A percentile compares a stretch with the other conserved stretches of the same genome.
Evolutionary conservation across 2,888 invertebrate genomes (phyloP).

Genomic region (Idaea straminata): DNA sequence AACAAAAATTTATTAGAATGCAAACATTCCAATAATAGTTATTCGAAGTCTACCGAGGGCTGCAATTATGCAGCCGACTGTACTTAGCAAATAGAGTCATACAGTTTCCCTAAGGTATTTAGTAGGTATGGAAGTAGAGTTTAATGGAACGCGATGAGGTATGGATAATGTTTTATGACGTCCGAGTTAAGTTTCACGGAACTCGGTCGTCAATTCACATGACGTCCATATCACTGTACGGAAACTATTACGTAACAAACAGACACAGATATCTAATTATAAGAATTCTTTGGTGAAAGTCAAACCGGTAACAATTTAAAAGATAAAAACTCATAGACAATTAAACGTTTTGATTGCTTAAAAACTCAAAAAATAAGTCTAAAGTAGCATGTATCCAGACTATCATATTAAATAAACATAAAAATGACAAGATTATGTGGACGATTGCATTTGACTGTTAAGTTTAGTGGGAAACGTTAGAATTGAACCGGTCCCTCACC

Average conservation of each 20-base stretch:
- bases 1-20: no score
- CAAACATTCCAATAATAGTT: no score
- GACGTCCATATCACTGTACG: background rate
- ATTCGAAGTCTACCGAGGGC: no score
- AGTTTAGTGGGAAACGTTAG: slow-evolving; percentile 22
- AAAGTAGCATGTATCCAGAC: slow-evolving; percentile 16
- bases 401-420: slow-evolving; percentile 29
- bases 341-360: slow-evolving; percentile 16
- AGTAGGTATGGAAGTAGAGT: no score
- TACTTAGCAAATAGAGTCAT: no score
- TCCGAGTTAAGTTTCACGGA: no score
- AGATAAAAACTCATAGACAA: slow-evolving; percentile 20
- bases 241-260: background rate
- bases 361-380: slow-evolving; percentile 16
- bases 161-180: background rate
- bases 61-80: no score
- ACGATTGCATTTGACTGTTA: slow-evolving; percentile 22
- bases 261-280: slow-evolving; percentile 11
- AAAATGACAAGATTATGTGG: slow-evolving; percentile 26
- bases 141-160: no score
- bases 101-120: no score
- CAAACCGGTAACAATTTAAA: slow-evolving; percentile 7
- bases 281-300: slow-evolving; percentile 19
- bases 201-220: background rate
- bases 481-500: slow-evolving; percentile 21